Conservation (phyloP, 2,113 vertebrate species). For the Rhabdomys dilectus region DNA sequence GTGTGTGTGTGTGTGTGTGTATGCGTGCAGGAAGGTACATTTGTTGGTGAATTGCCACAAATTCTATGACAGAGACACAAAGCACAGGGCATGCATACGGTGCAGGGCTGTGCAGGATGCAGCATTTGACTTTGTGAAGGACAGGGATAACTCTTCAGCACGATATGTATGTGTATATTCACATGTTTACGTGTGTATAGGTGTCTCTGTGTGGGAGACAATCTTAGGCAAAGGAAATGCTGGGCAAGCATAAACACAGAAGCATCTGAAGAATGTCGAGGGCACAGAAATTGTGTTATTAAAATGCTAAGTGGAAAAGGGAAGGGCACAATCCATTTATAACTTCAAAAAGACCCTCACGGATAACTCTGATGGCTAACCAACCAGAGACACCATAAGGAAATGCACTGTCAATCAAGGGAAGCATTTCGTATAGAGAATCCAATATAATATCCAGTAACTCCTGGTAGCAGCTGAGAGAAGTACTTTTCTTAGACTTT, state of each 20-base stretch:
- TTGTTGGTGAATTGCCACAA: not conserved
- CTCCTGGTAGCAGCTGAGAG: not conserved
- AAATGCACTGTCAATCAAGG: constrained; percentile 26
- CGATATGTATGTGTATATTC: not conserved
- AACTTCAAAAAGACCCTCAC: constrained; percentile 1
- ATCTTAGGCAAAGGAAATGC: not conserved
- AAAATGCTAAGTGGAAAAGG: constrained; percentile 13
- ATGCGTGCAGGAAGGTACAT: not conserved
- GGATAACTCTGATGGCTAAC: not conserved
- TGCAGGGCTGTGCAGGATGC: not conserved
- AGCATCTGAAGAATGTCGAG: not conserved
- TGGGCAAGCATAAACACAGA: not conserved
- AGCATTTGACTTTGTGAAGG: not conserved
- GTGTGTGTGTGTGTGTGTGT: no score
- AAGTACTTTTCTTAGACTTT: constrained; percentile 21
- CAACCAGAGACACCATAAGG: not conserved
- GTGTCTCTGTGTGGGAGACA: not conserved
- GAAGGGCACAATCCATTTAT: constrained; percentile 18
- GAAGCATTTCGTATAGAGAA: not conserved
- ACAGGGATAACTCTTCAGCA: not conserved
- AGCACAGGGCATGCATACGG: not conserved
- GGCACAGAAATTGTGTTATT: not conserved
- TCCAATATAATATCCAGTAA: not conserved
- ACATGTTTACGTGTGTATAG: no score
- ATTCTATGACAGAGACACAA: constrained; percentile 18